These are phyloP conservation scores for Hirundichthys speculiger DNA, from an alignment of 2,113 vertebrate species.

Conservation along the genomic window DNA sequence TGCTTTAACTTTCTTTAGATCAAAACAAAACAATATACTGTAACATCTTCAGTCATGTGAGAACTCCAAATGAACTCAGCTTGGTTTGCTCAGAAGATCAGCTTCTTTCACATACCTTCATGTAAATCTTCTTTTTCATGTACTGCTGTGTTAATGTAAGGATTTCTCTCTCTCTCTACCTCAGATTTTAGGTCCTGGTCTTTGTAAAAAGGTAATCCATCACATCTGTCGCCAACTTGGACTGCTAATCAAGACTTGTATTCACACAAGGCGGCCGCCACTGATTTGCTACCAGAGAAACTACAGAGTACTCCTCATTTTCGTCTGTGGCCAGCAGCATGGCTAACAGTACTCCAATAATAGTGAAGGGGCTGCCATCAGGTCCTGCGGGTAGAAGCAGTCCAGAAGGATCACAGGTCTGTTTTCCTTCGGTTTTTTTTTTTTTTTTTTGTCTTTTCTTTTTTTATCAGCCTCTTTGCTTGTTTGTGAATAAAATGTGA, in stretches of 20 bases:
- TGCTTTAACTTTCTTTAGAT: too few species aligned
- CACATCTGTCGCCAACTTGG: conserved; percentile 7
- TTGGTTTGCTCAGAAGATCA: too few species aligned
- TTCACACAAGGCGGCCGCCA: conserved; percentile 27
- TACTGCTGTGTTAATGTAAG: not conserved
- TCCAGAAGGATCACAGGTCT: conserved; percentile 94
- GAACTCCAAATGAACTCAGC: too few species aligned
- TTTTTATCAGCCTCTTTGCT: too few species aligned
- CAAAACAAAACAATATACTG: too few species aligned
- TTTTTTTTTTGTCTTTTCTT: too few species aligned
- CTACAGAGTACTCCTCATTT: conserved; percentile 77
- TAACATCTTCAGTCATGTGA: too few species aligned
- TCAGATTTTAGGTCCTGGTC: conserved; percentile 43
- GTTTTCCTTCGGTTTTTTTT: not conserved
- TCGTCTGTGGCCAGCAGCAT: conserved; percentile 85
- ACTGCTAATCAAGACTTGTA: conserved; percentile 3
- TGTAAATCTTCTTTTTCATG: too few species aligned
- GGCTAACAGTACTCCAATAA: conserved; percentile 92
- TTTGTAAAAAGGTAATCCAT: conserved; percentile 17
- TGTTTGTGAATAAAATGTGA: not conserved
- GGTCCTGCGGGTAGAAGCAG: conserved; percentile 86
- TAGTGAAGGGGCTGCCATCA: conserved; percentile 79
- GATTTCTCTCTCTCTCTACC: not conserved
- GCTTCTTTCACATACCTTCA: too few species aligned
- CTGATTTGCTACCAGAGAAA: conserved; percentile 68